phyloP scores from a whole-genome alignment of 2,113 vertebrate species.

The Triplophysa dalaica region DNA sequence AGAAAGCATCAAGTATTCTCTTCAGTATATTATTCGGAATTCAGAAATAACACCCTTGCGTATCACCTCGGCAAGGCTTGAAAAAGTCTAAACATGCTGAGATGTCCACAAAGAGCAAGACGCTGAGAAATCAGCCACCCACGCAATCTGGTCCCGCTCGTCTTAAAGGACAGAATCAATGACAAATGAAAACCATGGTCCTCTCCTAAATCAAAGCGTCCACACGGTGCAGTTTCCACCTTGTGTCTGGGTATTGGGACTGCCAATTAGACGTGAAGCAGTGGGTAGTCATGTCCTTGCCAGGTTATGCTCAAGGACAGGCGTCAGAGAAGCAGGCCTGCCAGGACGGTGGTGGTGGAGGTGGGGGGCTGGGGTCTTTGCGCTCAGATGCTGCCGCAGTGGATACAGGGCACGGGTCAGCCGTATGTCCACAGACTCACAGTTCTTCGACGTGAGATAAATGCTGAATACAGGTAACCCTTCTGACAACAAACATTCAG shows the following conservation, averaged over 20 bases:
- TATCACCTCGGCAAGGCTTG: constrained; percentile 20
- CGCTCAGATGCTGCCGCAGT: not conserved
- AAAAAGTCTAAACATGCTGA: constrained; percentile 22
- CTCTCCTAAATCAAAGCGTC: constrained; percentile 56
- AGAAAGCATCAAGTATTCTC: constrained; percentile 13
- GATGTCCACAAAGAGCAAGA: constrained; percentile 16
- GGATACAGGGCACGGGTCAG: not conserved
- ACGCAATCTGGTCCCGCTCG: constrained; percentile 27
- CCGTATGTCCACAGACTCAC: not conserved
- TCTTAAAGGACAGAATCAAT: constrained; percentile 55
- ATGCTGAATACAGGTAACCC: not conserved
- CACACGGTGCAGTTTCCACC: constrained; percentile 65
- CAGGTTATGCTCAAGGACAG: constrained; percentile 67
- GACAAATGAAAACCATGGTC: constrained; percentile 56
- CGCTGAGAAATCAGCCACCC: constrained; percentile 37
- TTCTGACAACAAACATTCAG: not conserved
- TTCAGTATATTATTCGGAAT: not conserved
- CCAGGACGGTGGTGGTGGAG: not conserved
- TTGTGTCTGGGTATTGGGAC: constrained; percentile 44
- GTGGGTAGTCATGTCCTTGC: constrained; percentile 47
- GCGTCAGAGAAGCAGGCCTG: constrained; percentile 38
- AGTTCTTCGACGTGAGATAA: not conserved
- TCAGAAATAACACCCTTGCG: constrained; percentile 20
- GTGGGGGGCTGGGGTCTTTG: not conserved
- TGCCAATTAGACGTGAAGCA: constrained; percentile 66